Base-by-base conservation (phyloP, 2,113 vertebrate genomes). In the Micronycteris hirsuta region DNA sequence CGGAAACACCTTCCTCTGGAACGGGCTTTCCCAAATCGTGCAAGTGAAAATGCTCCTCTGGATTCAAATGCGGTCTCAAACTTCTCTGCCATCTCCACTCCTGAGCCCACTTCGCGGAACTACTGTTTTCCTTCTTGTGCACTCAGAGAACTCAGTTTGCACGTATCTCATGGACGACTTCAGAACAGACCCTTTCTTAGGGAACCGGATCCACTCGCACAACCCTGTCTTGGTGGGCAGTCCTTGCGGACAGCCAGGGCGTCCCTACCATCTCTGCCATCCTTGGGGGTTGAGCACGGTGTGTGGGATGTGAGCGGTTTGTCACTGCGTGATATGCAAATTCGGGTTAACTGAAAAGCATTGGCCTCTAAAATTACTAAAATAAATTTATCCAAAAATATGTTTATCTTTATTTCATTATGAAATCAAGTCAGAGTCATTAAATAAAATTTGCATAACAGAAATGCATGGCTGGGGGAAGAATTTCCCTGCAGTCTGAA, bases 381-480 rank as follows among this genome's bases (percentile, higher is more conserved):
- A 91, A 26, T 76, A 74, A 77, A 52, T 73, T 86, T 12, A 56
- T 86, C 9, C 20, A 91, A 91, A 91, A 82, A 26, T 73, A 38
- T 28, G n/a, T 49, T 76, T 93, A 63, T 74, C 90, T 78, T 91
- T 81, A 63, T 43, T 71, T 90, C 56, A 87, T 68, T 86, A 74
- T 3, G 82, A 61, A 89, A 45, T 91, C 16, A 94, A 88, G 81
- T 68, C 38, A 33, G 24, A 73, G 16, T 38, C 67, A 89, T 84
- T 38, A 93, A 83, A 73, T 86, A 82, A 61, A 94, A 78, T 70
- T 63, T 52, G 28, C 91, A 74, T 94, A 90, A 82, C 17, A 93
- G 52, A 92, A 95, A 41, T 91, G 33, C 12, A 93, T 31, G 86
- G 4, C 7, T 4, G n/a, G 1, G 0, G 4, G 3, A 15, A 76